Conservation (phyloP, 1,140 invertebrate species). For the Orchestia grillus region DNA sequence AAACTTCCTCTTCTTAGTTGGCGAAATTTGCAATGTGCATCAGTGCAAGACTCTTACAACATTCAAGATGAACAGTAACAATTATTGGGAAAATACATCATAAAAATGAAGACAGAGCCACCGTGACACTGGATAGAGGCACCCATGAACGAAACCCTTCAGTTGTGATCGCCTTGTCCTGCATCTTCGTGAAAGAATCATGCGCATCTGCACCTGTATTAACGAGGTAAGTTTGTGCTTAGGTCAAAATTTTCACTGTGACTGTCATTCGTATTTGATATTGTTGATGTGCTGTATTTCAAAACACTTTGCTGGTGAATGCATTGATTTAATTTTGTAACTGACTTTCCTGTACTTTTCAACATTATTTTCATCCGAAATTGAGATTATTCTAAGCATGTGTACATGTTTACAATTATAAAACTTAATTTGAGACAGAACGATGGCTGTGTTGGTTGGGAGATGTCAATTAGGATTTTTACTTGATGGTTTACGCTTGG, state of each 20-base stretch:
- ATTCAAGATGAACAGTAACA: neutral
- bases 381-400: neutral
- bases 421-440: neutral
- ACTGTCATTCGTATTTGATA: neutral
- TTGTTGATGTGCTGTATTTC: neutral
- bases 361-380: neutral
- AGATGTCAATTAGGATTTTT: neutral
- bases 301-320: neutral
- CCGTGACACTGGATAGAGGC: neutral
- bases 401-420: neutral
- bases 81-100: neutral
- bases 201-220: neutral
- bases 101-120: neutral
- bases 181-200: neutral
- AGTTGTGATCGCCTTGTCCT: neutral
- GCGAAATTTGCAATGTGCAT: neutral
- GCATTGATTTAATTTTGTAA: neutral
- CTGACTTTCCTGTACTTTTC: neutral
- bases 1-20: neutral
- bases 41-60: neutral
- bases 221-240: neutral
- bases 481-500: no score
- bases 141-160: neutral
- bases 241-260: neutral
- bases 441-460: neutral